Evolutionary conservation across 2,888 invertebrate species (phyloP).

Genomic region (Lasioglossum oenotherae): DNA sequence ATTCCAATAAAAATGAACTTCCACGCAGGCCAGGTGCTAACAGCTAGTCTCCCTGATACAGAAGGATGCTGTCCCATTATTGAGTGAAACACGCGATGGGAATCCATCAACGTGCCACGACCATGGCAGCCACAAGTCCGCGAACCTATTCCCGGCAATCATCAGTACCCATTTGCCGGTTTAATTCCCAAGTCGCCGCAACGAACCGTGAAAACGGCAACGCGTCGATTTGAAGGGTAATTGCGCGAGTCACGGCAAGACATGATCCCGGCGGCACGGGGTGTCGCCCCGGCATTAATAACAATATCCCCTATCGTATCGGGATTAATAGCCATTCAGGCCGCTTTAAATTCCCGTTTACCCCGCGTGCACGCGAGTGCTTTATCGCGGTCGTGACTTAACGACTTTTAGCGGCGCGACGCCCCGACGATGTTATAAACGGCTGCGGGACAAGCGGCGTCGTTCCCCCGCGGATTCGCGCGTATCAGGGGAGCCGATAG

Average conservation of each 20-base stretch:
- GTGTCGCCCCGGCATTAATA: constrained; percentile 22
- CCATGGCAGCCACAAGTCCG: neutral
- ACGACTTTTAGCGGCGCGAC: constrained; percentile 53
- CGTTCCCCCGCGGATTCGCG: constrained; percentile 48
- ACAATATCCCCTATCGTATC: constrained; percentile 19
- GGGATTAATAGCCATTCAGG: constrained; percentile 15
- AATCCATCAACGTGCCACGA: neutral
- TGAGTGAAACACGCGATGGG: neutral
- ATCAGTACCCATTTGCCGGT: neutral
- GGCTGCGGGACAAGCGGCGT: constrained; percentile 33
- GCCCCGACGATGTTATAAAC: constrained; percentile 39
- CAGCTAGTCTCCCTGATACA: neutral
- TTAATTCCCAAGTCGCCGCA: constrained; percentile 6
- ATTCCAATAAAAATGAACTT: neutral
- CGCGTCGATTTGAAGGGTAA: neutral
- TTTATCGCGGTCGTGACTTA: constrained; percentile 35
- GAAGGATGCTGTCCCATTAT: neutral
- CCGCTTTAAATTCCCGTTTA: constrained; percentile 30
- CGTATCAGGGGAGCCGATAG: constrained; percentile 18
- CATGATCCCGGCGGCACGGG: constrained; percentile 6
- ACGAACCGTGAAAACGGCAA: neutral
- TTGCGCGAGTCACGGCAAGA: constrained; percentile 37
- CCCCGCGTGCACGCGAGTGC: constrained; percentile 26
- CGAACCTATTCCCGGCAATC: neutral
- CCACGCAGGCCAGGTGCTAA: neutral